phyloP scores from a whole-genome alignment of 2,797 vertebrate species.

The Crenichthys baileyi region DNA sequence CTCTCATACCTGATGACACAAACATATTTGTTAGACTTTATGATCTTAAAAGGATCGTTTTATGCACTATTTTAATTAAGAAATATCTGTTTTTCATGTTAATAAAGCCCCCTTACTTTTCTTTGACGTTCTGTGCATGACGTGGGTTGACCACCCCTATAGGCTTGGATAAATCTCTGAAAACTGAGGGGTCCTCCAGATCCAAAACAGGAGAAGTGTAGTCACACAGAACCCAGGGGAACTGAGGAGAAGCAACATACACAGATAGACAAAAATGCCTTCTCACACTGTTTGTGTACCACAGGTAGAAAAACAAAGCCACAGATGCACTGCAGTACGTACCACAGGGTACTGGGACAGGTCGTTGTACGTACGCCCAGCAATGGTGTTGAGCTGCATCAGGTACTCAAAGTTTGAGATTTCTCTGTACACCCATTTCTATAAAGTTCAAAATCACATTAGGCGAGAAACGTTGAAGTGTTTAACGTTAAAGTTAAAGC shows the following conservation, averaged over 20 bases:
- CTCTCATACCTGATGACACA: constrained; percentile 88
- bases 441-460: constrained; percentile 5
- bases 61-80: background rate
- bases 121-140: constrained; percentile 92
- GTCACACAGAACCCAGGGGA: constrained; percentile 95
- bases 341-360: constrained; percentile 98
- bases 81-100: background rate
- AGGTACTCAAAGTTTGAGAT: constrained; percentile 99
- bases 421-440: constrained; percentile 97
- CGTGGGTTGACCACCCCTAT: constrained; percentile 94
- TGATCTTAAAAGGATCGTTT: background rate
- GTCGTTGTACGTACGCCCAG: constrained; percentile 96
- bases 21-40: background rate
- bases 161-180: constrained; percentile 96
- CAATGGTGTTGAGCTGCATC: constrained; percentile 97
- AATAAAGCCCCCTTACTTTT: constrained; percentile 87
- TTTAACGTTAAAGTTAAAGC: no score
- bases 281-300: background rate
- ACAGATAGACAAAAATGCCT: constrained; percentile 8
- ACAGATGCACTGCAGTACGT: constrained; percentile 47
- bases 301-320: no score
- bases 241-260: constrained; percentile 74
- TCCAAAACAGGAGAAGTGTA: constrained; percentile 89
- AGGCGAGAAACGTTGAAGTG: background rate
- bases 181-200: constrained; percentile 87